phyloP scores from a whole-genome alignment of 2,113 vertebrate species.

The Rhea americana region DNA sequence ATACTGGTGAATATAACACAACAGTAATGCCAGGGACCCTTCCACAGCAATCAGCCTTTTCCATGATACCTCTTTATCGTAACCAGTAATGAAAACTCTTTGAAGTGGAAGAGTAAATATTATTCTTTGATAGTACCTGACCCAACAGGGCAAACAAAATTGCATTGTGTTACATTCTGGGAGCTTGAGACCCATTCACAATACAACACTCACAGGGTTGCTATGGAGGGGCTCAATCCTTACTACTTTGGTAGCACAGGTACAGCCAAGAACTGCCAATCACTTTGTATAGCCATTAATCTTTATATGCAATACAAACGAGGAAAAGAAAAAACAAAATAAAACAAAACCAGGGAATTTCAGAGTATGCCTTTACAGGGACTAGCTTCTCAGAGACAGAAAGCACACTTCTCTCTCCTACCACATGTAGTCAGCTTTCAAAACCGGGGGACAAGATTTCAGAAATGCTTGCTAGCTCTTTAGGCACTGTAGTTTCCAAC shows the following conservation, averaged over 20 bases:
- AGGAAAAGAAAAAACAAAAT: background rate
- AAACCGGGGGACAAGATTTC: background rate
- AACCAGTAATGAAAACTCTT: conserved; percentile 73
- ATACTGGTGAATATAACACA: conserved; percentile 20
- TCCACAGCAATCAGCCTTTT: conserved; percentile 22
- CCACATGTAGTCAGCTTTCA: background rate
- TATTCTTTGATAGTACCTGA: conserved; percentile 74
- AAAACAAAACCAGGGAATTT: background rate
- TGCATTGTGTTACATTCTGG: conserved; percentile 58
- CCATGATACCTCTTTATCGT: conserved; percentile 52
- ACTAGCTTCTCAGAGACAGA: background rate
- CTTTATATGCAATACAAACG: background rate
- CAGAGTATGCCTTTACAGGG: background rate
- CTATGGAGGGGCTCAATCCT: conserved; percentile 38
- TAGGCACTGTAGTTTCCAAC: background rate
- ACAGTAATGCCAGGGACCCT: background rate
- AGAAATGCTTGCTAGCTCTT: background rate
- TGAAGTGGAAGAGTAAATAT: conserved; percentile 81
- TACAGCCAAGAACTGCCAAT: conserved; percentile 22
- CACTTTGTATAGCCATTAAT: background rate
- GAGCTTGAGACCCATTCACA: conserved; percentile 16
- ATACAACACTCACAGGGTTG: conserved; percentile 27
- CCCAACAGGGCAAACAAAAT: conserved; percentile 64
- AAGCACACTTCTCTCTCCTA: background rate
- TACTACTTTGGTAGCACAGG: background rate